Evolutionary conservation across 2,797 vertebrate genomes (phyloP).

Genomic region (Paguma larvata): DNA sequence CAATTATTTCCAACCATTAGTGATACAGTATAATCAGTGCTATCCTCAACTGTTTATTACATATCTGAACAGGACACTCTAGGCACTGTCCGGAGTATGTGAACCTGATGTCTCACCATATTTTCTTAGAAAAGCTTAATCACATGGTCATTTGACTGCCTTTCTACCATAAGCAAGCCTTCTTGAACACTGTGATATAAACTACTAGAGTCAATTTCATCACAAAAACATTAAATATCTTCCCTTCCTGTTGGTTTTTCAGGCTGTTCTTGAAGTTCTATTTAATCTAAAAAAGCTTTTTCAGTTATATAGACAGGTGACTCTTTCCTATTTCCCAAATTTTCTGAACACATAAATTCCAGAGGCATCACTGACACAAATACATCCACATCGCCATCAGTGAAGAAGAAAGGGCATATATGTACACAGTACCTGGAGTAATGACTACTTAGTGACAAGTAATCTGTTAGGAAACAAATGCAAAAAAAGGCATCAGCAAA

Average conservation of each 20-base stretch:
- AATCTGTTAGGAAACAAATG: not conserved
- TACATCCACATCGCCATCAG: not conserved
- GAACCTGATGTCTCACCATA: not conserved
- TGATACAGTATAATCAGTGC: not conserved
- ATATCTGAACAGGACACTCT: not conserved
- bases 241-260: not conserved
- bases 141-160: not conserved
- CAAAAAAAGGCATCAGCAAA: not conserved
- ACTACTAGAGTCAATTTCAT: not conserved
- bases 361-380: not conserved
- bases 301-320: not conserved
- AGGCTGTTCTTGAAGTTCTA: not conserved
- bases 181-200: not conserved
- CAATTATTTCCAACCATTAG: not conserved
- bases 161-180: not conserved
- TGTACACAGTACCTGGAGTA: not conserved
- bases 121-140: slow-evolving; percentile 1
- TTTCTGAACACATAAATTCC: not conserved
- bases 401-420: not conserved
- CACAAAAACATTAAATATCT: not conserved
- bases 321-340: not conserved
- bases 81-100: not conserved
- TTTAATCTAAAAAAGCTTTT: not conserved
- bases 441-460: not conserved
- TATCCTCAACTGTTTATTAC: not conserved